phyloP scores from a whole-genome alignment of 2,888 invertebrate species.

The Siphonodentalium dalli region DNA sequence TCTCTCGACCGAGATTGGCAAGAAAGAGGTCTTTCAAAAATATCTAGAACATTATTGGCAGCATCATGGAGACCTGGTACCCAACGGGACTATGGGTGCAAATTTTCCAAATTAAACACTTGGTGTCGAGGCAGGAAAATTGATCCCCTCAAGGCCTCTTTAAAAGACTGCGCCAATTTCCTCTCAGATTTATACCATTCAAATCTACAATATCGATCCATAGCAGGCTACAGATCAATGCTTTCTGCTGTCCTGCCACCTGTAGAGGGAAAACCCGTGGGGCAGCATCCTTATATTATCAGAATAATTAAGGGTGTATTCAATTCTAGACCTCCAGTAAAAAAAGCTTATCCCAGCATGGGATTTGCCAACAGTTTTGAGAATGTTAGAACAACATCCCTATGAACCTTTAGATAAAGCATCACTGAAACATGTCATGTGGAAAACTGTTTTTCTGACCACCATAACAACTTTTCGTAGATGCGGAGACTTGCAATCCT shows the following conservation, averaged over 20 bases:
- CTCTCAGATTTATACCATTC: background rate
- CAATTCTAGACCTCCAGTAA: conserved; percentile 13
- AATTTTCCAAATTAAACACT: background rate
- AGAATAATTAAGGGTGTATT: conserved; percentile 12
- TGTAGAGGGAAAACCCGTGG: conserved; percentile 3
- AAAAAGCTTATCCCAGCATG: conserved; percentile 15
- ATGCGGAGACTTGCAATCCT: conserved; percentile 9
- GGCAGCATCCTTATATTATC: conserved; percentile 13
- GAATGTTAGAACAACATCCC: conserved; percentile 5
- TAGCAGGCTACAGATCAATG: too few relatives aligned
- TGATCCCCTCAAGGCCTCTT: background rate
- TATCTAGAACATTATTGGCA: conserved; percentile 5
- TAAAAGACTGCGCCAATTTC: background rate
- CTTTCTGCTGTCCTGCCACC: conserved; percentile 8
- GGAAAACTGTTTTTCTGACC: conserved; percentile 7
- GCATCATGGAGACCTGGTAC: conserved; percentile 11
- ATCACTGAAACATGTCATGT: conserved; percentile 9
- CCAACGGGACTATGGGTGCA: conserved; percentile 1
- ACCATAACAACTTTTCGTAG: conserved; percentile 13
- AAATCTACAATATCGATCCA: too few relatives aligned
- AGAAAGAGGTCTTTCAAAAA: conserved; percentile 6
- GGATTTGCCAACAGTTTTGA: conserved; percentile 19
- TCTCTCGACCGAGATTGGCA: conserved; percentile 6
- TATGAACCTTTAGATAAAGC: conserved; percentile 19
- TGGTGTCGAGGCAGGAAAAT: background rate